phyloP scores from a whole-genome alignment of 2,888 invertebrate species.

The Colletes collaris region DNA sequence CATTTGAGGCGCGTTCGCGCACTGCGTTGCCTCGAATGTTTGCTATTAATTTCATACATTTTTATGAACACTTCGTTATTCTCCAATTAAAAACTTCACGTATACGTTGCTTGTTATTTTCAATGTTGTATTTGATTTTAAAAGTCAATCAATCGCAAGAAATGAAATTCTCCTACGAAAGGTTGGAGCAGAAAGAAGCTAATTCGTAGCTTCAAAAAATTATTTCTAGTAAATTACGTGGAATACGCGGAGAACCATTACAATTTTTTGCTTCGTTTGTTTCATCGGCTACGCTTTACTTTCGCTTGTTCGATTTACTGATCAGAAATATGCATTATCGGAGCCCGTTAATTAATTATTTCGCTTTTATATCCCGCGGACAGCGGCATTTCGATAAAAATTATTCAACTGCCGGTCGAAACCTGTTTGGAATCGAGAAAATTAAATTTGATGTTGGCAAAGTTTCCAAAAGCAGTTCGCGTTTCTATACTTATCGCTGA shows the following conservation, averaged over 20 bases:
- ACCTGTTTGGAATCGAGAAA: neutral
- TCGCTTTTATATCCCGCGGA: constrained; percentile 2
- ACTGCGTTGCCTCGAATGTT: neutral
- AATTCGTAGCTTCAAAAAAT: too few species aligned
- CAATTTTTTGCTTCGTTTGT: neutral
- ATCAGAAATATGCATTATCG: neutral
- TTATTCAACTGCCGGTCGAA: neutral
- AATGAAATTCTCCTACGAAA: too few species aligned
- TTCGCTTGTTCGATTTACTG: neutral
- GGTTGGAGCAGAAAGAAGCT: too few species aligned
- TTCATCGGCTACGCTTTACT: neutral
- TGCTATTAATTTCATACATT: constrained; percentile 27
- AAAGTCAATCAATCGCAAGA: too few species aligned
- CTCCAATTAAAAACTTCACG: neutral
- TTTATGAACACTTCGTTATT: constrained; percentile 11
- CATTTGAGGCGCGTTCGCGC: neutral
- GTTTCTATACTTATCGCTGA: too few species aligned
- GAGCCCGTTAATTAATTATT: constrained; percentile 27
- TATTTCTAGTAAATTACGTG: too few species aligned
- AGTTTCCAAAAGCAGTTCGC: too few species aligned
- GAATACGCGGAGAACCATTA: too few species aligned
- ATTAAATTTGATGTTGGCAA: constrained; percentile 6
- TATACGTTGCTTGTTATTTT: neutral
- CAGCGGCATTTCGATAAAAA: constrained; percentile 10
- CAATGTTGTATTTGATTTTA: neutral